phyloP scores from a whole-genome alignment of 2,797 vertebrate genomes.

The Falco berigora region DNA sequence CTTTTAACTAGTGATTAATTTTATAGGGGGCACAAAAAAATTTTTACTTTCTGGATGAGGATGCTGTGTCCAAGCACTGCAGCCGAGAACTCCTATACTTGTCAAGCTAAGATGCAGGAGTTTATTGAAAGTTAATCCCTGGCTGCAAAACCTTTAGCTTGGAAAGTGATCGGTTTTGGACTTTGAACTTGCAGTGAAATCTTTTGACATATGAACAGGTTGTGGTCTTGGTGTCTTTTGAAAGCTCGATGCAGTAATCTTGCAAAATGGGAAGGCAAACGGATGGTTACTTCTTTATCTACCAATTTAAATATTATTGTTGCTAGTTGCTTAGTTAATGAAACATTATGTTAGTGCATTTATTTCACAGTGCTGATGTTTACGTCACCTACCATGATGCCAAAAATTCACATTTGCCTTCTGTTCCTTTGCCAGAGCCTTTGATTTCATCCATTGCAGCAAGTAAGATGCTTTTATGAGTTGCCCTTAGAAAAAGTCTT shows the following conservation, averaged over 20 bases:
- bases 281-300: background rate
- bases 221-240: background rate
- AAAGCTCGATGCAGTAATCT: fast-evolving
- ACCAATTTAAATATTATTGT: fast-evolving
- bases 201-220: background rate
- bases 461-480: background rate
- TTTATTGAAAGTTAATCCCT: background rate
- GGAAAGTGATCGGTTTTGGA: background rate
- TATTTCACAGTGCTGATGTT: background rate
- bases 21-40: no score
- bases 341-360: fast-evolving
- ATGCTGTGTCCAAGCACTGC: background rate
- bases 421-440: background rate
- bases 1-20: no score
- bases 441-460: background rate
- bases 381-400: fast-evolving
- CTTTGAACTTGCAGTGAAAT: background rate
- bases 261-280: background rate
- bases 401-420: background rate
- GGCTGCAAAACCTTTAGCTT: fast-evolving
- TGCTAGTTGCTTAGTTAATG: fast-evolving
- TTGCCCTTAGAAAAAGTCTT: background rate
- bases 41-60: no score
- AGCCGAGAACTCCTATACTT: fast-evolving
- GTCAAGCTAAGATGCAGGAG: fast-evolving